phyloP scores from a whole-genome alignment of 2,888 invertebrate genomes.

The Nemurella pictetii region DNA sequence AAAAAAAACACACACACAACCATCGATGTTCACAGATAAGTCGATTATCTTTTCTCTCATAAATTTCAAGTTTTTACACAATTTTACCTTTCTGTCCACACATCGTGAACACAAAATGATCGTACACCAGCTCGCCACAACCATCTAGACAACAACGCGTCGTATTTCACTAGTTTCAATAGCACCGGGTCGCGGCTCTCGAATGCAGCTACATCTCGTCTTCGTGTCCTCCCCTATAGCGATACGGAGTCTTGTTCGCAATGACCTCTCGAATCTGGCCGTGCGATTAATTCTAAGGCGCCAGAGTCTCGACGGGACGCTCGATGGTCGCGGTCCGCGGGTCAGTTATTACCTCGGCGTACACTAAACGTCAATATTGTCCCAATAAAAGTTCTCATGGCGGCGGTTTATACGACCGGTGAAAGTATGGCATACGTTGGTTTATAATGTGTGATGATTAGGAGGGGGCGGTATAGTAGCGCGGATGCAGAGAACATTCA shows the following conservation, averaged over 20 bases:
- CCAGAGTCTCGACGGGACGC: neutral
- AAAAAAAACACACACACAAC: neutral
- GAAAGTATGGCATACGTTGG: neutral
- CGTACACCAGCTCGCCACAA: neutral
- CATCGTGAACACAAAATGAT: neutral
- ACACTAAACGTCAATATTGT: slow-evolving; percentile 3
- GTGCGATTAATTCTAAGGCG: slow-evolving; percentile 7
- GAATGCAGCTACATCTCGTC: too few species aligned
- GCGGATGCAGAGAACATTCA: neutral
- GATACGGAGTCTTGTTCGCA: neutral
- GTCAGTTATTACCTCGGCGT: neutral
- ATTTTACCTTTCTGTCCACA: neutral
- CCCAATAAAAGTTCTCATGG: slow-evolving; percentile 21
- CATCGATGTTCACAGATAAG: neutral
- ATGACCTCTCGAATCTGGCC: neutral
- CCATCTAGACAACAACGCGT: neutral
- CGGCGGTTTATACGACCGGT: too few species aligned
- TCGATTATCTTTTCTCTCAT: neutral
- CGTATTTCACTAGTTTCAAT: neutral
- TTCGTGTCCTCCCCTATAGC: neutral
- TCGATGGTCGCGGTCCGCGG: neutral
- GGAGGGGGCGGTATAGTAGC: too few species aligned
- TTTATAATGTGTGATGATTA: too few species aligned
- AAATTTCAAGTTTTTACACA: neutral
- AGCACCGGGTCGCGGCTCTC: too few species aligned